A percentile compares a stretch with the other conserved stretches of the same genome.
Evolutionary conservation across 2,888 invertebrate genomes (phyloP).

Genomic region (Sarcophaga subvicina): DNA sequence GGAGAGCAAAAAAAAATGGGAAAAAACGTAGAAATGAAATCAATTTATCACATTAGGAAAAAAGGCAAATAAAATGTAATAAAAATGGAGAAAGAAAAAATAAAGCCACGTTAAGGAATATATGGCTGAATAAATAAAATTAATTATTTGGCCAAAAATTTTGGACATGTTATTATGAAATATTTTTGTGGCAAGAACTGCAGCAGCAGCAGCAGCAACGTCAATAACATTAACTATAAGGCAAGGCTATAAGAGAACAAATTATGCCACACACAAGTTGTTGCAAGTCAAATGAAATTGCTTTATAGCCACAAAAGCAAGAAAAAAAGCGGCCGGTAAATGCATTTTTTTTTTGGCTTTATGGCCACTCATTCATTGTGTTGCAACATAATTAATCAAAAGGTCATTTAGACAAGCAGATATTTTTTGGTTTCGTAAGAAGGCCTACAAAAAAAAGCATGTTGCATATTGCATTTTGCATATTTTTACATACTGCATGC

Average conservation of each 20-base stretch:
- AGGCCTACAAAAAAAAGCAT: constrained; percentile 44
- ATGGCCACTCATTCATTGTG: constrained; percentile 17
- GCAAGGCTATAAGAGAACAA: constrained; percentile 21
- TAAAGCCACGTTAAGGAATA: constrained; percentile 19
- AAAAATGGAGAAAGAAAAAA: background rate
- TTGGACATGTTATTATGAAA: constrained; percentile 67
- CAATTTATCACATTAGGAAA: constrained; percentile 50
- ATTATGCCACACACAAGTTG: constrained; percentile 65
- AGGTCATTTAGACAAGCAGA: constrained; percentile 65
- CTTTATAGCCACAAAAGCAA: constrained; percentile 24
- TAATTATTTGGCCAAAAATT: constrained; percentile 64
- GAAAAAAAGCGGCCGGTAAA: constrained; percentile 28
- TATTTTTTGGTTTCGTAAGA: constrained; percentile 61
- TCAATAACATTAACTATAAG: constrained; percentile 23
- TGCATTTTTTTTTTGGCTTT: constrained; percentile 17
- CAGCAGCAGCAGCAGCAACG: too few relatives aligned
- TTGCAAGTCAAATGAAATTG: constrained; percentile 47
- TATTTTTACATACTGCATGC: background rate
- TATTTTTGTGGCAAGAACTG: constrained; percentile 42
- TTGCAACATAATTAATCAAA: constrained; percentile 69
- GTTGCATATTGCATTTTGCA: background rate
- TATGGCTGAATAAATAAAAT: constrained; percentile 57
- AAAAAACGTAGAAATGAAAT: constrained; percentile 15
- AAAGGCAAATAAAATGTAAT: background rate
- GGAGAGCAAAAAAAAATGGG: background rate